Evolutionary conservation across 2,113 vertebrate genomes (phyloP), one percentile per base, ranked within the genome.

Genomic region (Microcebus tavaratra): DNA sequence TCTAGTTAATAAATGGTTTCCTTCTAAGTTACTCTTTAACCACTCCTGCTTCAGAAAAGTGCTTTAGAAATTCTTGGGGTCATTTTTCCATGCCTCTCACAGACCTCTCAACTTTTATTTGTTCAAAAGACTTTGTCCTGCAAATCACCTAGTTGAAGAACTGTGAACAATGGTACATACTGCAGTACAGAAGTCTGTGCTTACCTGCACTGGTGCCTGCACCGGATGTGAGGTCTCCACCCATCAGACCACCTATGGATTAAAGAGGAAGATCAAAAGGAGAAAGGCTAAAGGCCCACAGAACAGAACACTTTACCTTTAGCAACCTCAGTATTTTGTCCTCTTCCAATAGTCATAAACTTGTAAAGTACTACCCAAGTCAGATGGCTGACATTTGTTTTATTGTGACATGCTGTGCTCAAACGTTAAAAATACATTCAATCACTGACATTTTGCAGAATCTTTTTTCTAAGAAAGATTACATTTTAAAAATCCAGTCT

Each of bases 181-280:
- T 91, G 95, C 68, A 42, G 95, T 55, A 81, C 0, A 72, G 93
- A 98, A 97, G 80, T 97, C 6, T 80, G 53, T 85, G 94, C 95
- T 99, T 99, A 99, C 99, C 99, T 99, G 99, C 99, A 99, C 99
- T 99, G 99, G 99, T 99, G 99, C 99, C 99, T 98, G 99, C 99
- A 99, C 99, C 99, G 99, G 99, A 99, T 98, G 99, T 99, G 98
- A 99, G 99, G 99, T 99, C 99, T 98, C 99, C 99, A 98, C 99
- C 99, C 99, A 99, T 99, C 98, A 99, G 99, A 99, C 99, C 99
- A 99, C 99, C 99, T 99, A 98, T 0, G 93, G 96, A 97, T 91
- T 97, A 98, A 97, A 98, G 98, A 98, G 39, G 97, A 95, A 97
- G 80, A 89, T 97, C 55, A 96, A 70, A 98, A 94, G 90, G 73